A percentile compares a stretch with the other conserved stretches of the same genome.
phyloP scores from a whole-genome alignment of 2,888 invertebrate genomes.

The Andrena bicolor region DNA sequence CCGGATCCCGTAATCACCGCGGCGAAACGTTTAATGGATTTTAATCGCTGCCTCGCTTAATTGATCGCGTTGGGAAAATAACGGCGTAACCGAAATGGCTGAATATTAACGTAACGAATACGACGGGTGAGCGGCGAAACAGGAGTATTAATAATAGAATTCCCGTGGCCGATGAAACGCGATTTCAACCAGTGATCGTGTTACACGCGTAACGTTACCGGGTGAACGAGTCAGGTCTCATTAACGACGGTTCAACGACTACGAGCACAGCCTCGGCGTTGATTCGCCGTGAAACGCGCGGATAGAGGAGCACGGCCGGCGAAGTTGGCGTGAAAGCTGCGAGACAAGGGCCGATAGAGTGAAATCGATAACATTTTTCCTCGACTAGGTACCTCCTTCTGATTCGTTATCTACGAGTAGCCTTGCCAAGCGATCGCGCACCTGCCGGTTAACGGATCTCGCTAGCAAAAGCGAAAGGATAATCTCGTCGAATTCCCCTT shows the following conservation, averaged over 20 bases:
- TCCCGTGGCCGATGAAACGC: constrained; percentile 20
- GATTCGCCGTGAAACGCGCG: constrained; percentile 15
- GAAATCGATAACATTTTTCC: constrained; percentile 25
- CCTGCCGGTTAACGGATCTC: constrained; percentile 39
- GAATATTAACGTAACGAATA: constrained; percentile 17
- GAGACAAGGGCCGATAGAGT: constrained; percentile 18
- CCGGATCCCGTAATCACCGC: not conserved
- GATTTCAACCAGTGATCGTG: constrained; percentile 32
- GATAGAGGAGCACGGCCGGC: not conserved
- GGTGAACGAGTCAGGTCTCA: constrained; percentile 33
- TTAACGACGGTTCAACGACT: constrained; percentile 43
- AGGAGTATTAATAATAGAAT: constrained; percentile 12
- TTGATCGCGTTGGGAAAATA: constrained; percentile 20
- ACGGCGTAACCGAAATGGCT: constrained; percentile 16
- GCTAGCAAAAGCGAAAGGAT: constrained; percentile 55
- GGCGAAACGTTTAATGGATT: constrained; percentile 33
- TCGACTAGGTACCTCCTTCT: not conserved
- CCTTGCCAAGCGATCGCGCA: constrained; percentile 23
- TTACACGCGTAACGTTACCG: constrained; percentile 20
- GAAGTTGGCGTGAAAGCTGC: constrained; percentile 27
- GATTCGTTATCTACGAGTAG: constrained; percentile 50
- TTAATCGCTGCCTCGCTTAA: constrained; percentile 24
- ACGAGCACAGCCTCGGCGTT: constrained; percentile 20
- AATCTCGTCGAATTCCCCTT: constrained; percentile 38
- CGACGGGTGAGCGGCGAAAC: not conserved